These are phyloP conservation scores for Xenops minutus DNA, from an alignment of 2,797 vertebrate genomes.

Conservation along the genomic window DNA sequence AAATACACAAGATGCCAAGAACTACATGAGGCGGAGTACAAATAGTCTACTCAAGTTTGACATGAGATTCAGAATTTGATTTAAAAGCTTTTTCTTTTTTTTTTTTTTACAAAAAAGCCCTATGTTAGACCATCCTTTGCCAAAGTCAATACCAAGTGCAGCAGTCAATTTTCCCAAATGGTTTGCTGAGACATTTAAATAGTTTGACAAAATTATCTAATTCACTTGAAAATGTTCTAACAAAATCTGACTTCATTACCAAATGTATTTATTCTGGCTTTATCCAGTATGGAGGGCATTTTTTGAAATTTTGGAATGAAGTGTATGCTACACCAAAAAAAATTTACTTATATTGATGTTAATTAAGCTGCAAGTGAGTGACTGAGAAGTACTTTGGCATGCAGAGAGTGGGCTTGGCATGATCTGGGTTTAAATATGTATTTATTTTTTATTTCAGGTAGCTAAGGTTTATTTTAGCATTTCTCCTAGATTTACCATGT, in stretches of 20 bases:
- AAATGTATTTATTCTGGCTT: constrained; percentile 95
- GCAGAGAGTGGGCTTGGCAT: constrained; percentile 13
- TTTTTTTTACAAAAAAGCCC: constrained; percentile 23
- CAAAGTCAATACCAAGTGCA: constrained; percentile 89
- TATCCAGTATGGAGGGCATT: constrained; percentile 78
- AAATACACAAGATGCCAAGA: constrained; percentile 65
- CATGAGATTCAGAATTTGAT: constrained; percentile 82
- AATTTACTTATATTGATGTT: constrained; percentile 58
- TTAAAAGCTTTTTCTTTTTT: constrained; percentile 80
- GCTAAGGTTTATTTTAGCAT: constrained; percentile 22
- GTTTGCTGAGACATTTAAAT: constrained; percentile 92
- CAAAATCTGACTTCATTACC: constrained; percentile 94
- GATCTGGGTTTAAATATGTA: background rate
- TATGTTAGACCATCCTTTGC: constrained; percentile 79
- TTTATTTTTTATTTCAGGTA: constrained; percentile 59
- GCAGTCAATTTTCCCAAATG: constrained; percentile 88
- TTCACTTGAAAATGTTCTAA: constrained; percentile 88
- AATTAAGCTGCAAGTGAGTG: constrained; percentile 58
- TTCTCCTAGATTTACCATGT: background rate
- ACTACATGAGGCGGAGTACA: constrained; percentile 73
- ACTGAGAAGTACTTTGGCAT: constrained; percentile 41
- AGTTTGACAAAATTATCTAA: constrained; percentile 98
- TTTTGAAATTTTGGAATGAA: constrained; percentile 60
- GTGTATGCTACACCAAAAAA: constrained; percentile 42
- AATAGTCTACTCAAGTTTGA: constrained; percentile 82